Percentiles rank a stretch among this genome's conserved stretches.
Evolutionary conservation across 37 sponge, comb jelly and placozoan genomes (phyloP).

Genomic region (Theonella swinhoei): DNA sequence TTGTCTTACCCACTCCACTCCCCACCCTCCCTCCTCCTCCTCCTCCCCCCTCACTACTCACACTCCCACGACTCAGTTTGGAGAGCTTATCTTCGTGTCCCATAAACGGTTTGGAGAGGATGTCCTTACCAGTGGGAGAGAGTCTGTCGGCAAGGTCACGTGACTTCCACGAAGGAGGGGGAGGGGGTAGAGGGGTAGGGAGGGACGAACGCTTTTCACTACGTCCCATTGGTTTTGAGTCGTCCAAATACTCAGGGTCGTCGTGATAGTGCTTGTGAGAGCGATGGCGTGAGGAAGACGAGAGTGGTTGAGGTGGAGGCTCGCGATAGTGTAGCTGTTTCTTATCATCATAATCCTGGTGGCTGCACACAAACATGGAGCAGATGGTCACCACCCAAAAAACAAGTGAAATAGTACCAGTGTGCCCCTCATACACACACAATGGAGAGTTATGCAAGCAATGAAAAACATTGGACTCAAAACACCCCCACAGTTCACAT

Average conservation of each 20-base stretch:
- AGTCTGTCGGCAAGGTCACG: background rate
- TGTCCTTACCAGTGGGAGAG: background rate
- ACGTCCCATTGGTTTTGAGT: background rate
- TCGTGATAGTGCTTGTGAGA: background rate
- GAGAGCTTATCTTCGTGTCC: background rate
- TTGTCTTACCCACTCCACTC: background rate
- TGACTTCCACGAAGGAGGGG: background rate
- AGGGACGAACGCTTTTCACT: background rate
- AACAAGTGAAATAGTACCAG: too few relatives aligned
- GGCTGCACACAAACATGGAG: background rate
- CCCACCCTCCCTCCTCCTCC: background rate
- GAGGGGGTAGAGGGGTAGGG: background rate
- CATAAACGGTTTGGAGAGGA: background rate
- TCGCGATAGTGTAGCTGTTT: background rate
- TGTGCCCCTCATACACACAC: background rate
- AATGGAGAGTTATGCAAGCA: background rate
- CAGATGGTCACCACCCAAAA: background rate
- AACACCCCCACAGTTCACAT: too few relatives aligned
- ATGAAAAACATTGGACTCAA: too few relatives aligned
- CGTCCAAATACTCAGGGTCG: background rate
- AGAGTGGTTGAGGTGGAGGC: background rate
- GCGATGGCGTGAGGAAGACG: background rate
- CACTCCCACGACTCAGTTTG: background rate
- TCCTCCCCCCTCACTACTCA: background rate
- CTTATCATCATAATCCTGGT: constrained; percentile 13